Percentiles rank a stretch among this genome's conserved stretches.
These are phyloP conservation scores for Palaemon carinicauda DNA, from an alignment of 1,140 invertebrate genomes.

Conservation along the genomic window DNA sequence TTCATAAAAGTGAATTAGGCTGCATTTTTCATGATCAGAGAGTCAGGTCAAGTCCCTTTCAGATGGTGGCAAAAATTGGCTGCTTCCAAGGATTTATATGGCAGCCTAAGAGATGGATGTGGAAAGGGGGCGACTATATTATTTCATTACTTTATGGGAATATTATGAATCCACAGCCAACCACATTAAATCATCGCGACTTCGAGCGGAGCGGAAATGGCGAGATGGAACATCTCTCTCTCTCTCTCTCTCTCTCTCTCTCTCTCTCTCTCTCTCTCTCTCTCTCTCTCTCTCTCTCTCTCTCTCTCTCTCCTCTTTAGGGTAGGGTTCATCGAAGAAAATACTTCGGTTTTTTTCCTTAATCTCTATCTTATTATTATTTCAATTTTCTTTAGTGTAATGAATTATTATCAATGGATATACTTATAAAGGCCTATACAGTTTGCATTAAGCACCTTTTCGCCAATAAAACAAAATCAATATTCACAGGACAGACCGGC, in stretches of 20 bases:
- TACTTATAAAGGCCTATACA: too few relatives aligned
- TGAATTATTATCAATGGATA: too few relatives aligned
- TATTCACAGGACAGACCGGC: too few relatives aligned
- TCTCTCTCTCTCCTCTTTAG: too few relatives aligned
- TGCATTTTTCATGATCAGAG: slow-evolving; percentile 53
- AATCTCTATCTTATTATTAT: background rate
- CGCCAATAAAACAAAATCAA: too few relatives aligned
- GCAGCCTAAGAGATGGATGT: background rate
- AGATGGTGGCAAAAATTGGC: slow-evolving; percentile 45
- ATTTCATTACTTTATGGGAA: background rate
- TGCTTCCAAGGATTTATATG: slow-evolving; percentile 29
- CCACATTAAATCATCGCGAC: background rate
- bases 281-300: background rate
- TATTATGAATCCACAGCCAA: background rate
- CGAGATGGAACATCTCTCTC: background rate
- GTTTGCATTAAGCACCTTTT: too few relatives aligned
- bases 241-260: background rate
- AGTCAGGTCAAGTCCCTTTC: slow-evolving; percentile 43
- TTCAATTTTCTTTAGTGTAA: too few relatives aligned
- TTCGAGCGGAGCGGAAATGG: background rate
- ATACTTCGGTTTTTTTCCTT: background rate
- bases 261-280: background rate
- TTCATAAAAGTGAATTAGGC: slow-evolving; percentile 51
- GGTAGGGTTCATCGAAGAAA: background rate
- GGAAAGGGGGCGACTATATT: background rate